Percentiles rank a stretch among this genome's conserved stretches.
These are phyloP conservation scores for Plebejus anna DNA, from an alignment of 2,888 invertebrate species.

Conservation along the genomic window DNA sequence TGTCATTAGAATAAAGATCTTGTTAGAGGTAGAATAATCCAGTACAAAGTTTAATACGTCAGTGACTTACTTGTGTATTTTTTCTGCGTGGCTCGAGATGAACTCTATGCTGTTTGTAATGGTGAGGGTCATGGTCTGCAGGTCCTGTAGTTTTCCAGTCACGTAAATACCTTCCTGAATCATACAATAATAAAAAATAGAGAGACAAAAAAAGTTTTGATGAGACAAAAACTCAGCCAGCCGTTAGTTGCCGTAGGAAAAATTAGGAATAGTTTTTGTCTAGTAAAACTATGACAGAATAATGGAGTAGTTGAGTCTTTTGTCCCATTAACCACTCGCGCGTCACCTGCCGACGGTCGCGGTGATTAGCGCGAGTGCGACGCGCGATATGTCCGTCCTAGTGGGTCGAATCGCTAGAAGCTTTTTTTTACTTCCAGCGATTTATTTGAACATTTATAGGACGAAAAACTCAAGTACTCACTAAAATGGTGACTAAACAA, in stretches of 20 bases:
- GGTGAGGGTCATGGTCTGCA: conserved; percentile 57
- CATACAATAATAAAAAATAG: background rate
- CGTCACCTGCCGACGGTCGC: no score
- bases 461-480: no score
- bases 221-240: background rate
- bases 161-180: conserved; percentile 50
- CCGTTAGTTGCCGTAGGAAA: background rate
- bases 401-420: no score
- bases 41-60: background rate
- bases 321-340: no score
- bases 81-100: conserved; percentile 55
- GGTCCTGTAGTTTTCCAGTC: conserved; percentile 51
- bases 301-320: no score
- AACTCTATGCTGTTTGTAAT: conserved; percentile 61
- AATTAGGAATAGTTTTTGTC: no score
- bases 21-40: background rate
- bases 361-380: no score
- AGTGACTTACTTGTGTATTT: conserved; percentile 58
- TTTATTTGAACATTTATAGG: no score
- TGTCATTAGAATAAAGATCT: background rate
- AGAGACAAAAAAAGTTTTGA: background rate
- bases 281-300: no score
- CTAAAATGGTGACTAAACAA: background rate
- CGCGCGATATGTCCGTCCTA: no score
- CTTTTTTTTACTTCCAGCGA: no score